These are phyloP conservation scores for Calyptomena viridis DNA, from an alignment of 2,113 vertebrate species.

Conservation along the genomic window DNA sequence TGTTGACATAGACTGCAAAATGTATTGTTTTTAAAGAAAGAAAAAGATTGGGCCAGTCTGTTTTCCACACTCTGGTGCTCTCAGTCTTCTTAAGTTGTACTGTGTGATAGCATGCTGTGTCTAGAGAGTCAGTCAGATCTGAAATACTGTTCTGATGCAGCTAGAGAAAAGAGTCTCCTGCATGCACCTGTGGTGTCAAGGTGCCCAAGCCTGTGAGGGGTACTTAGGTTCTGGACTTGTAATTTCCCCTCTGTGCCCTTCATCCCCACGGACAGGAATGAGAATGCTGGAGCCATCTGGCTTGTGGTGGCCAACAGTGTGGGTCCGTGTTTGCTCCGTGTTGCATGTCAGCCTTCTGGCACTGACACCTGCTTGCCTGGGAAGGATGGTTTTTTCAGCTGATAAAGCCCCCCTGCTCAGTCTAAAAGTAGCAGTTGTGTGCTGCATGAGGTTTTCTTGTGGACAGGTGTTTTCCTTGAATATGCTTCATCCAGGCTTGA, in stretches of 20 bases:
- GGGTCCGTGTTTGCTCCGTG: background rate
- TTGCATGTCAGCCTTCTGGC: background rate
- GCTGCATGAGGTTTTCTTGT: background rate
- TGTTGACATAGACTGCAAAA: background rate
- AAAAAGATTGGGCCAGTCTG: background rate
- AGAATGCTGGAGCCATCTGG: background rate
- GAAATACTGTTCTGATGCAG: background rate
- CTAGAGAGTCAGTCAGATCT: background rate
- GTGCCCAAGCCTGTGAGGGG: background rate
- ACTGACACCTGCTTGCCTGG: background rate
- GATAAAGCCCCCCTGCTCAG: background rate
- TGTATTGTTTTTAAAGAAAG: background rate
- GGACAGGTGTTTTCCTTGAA: background rate
- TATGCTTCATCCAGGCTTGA: background rate
- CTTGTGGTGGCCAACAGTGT: background rate
- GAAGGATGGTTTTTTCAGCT: background rate
- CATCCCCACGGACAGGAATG: background rate
- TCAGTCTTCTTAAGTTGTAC: background rate
- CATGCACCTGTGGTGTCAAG: background rate
- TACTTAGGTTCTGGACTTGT: background rate
- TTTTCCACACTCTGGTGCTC: constrained; percentile 13
- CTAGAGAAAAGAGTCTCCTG: background rate
- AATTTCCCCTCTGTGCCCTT: background rate
- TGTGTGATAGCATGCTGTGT: background rate
- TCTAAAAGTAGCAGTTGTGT: background rate